Evolutionary conservation across 2,888 invertebrate genomes (phyloP).

Genomic region (Drosophila nr. perissopoda): DNA sequence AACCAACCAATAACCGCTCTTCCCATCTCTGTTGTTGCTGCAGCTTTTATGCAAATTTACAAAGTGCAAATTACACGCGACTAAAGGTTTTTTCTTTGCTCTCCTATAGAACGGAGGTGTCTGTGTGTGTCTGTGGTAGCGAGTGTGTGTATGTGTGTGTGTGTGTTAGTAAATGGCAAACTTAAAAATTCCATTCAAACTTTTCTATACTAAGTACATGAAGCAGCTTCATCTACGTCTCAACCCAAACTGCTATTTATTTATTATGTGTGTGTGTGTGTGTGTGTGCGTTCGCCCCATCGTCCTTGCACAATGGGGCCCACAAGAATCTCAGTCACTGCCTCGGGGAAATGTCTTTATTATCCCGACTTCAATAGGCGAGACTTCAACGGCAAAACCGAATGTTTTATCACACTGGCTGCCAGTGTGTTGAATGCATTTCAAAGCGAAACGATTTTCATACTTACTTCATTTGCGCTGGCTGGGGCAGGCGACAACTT

Average conservation of each 20-base stretch:
- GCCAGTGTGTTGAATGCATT: slow-evolving; percentile 43
- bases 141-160: slow-evolving; percentile 16
- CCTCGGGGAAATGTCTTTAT: slow-evolving; percentile 48
- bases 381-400: slow-evolving; percentile 13
- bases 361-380: slow-evolving; percentile 25
- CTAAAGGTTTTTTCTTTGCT: slow-evolving; percentile 76
- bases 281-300: slow-evolving; percentile 20
- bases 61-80: slow-evolving; percentile 83
- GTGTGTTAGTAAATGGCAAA: slow-evolving; percentile 76
- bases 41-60: slow-evolving; percentile 82
- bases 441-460: slow-evolving; percentile 22
- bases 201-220: slow-evolving; percentile 55
- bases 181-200: slow-evolving; percentile 82
- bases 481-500: not conserved
- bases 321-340: slow-evolving; percentile 39
- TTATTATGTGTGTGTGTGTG: slow-evolving; percentile 56
- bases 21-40: slow-evolving; percentile 33
- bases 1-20: not conserved
- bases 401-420: slow-evolving; percentile 30
- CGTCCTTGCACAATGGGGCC: slow-evolving; percentile 44
- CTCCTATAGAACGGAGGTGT: slow-evolving; percentile 58
- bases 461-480: slow-evolving; percentile 15
- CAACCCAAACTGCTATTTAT: slow-evolving; percentile 59
- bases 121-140: not conserved
- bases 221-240: slow-evolving; percentile 7